phyloP scores from a whole-genome alignment of 2,888 invertebrate species.

The Nasonia oneida region DNA sequence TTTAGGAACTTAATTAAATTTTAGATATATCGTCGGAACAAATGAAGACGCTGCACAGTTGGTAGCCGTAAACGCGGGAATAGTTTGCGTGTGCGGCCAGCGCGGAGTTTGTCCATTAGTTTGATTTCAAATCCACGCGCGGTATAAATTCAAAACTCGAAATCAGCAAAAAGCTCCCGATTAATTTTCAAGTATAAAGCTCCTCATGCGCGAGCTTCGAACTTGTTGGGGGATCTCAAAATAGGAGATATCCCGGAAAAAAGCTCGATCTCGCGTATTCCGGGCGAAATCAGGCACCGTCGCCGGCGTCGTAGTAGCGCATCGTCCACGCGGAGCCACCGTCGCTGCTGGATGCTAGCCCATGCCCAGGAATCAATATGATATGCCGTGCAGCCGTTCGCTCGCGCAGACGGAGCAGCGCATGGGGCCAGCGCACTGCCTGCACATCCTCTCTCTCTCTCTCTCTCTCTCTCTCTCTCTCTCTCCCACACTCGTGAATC shows the following conservation, averaged over 20 bases:
- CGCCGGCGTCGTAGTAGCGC: constrained; percentile 21
- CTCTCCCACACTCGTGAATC: neutral
- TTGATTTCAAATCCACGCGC: no score
- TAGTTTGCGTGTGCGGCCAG: neutral
- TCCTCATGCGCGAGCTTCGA: no score
- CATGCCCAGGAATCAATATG: constrained; percentile 64
- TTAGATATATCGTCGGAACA: neutral
- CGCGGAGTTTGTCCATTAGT: no score
- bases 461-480: constrained; percentile 1
- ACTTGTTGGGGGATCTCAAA: no score
- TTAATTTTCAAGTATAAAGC: no score
- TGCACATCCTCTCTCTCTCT: constrained; percentile 7
- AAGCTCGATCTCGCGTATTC: no score
- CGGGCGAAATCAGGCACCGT: neutral
- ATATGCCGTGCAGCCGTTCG: constrained; percentile 55
- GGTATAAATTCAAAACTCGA: no score
- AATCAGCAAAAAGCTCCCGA: no score
- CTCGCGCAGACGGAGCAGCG: constrained; percentile 54
- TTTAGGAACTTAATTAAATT: constrained; percentile 54
- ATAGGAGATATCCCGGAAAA: no score
- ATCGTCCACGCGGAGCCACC: constrained; percentile 61
- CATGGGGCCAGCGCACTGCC: constrained; percentile 29
- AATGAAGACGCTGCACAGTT: neutral
- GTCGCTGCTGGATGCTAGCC: constrained; percentile 53
- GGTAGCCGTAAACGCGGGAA: neutral